Evolutionary conservation across 2,113 vertebrate genomes (phyloP).

Genomic region (Kryptolebias marmoratus): DNA sequence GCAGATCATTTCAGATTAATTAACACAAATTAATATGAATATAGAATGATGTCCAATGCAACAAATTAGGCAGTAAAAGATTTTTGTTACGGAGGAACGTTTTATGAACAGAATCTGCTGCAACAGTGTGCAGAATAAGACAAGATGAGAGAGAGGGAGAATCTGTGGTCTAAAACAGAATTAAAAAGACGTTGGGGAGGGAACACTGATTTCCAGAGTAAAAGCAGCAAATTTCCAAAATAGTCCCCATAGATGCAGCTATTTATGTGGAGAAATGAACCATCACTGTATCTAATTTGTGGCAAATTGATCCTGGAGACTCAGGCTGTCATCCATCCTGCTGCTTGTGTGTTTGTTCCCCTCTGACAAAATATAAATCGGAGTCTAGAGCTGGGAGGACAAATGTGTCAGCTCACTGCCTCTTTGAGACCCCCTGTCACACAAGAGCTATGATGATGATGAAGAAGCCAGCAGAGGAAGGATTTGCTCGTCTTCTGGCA

Average conservation of each 20-base stretch:
- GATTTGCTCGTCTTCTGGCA: conserved; percentile 27
- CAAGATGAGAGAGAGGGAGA: conserved; percentile 24
- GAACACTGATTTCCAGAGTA: conserved; percentile 37
- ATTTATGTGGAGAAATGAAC: conserved; percentile 76
- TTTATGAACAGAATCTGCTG: conserved; percentile 12
- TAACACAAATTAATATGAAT: neutral
- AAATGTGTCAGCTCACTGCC: conserved; percentile 46
- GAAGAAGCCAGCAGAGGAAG: conserved; percentile 19
- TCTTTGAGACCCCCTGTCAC: conserved; percentile 48
- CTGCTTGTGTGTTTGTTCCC: conserved; percentile 51
- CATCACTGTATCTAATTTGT: conserved; percentile 78
- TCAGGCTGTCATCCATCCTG: conserved; percentile 62
- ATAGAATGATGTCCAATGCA: neutral
- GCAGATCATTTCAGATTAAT: neutral
- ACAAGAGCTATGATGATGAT: conserved; percentile 40
- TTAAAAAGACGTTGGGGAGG: conserved; percentile 38
- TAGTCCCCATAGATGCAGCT: conserved; percentile 49
- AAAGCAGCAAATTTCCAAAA: conserved; percentile 60
- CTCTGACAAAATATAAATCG: neutral
- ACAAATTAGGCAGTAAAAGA: neutral
- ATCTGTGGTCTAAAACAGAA: conserved; percentile 38
- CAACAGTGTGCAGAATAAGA: neutral
- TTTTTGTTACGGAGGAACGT: neutral
- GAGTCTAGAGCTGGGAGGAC: conserved; percentile 51
- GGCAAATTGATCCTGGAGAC: conserved; percentile 68